A percentile compares a stretch with the other conserved stretches of the same genome.
Evolutionary conservation across 1,140 invertebrate genomes (phyloP).

Genomic region (Leptopilina boulardi): DNA sequence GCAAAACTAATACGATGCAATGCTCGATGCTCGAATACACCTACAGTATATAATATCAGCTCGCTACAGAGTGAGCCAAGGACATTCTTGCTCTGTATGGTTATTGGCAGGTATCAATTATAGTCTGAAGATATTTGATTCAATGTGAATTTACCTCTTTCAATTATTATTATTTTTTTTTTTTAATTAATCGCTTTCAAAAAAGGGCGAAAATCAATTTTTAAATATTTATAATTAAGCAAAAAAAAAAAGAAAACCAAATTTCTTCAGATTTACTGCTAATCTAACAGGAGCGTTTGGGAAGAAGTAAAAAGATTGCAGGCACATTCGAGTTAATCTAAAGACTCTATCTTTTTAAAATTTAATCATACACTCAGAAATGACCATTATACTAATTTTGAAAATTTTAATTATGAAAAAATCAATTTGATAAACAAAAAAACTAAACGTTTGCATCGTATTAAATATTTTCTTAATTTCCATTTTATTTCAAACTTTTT

Average conservation of each 20-base stretch:
- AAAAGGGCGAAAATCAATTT: neutral
- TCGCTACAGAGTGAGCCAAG: constrained; percentile 74
- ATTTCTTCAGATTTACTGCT: constrained; percentile 71
- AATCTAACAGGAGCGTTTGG: constrained; percentile 73
- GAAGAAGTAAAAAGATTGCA: constrained; percentile 74
- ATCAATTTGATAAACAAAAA: neutral
- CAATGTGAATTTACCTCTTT: too few species aligned
- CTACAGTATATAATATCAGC: constrained; percentile 73
- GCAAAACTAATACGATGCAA: constrained; percentile 77
- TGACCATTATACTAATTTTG: constrained; percentile 63
- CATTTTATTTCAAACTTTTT: neutral
- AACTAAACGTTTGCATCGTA: constrained; percentile 37
- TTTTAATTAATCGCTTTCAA: neutral
- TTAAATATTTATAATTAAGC: neutral
- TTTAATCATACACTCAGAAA: constrained; percentile 58
- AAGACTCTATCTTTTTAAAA: constrained; percentile 62
- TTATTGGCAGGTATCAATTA: constrained; percentile 70
- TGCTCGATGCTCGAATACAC: constrained; percentile 76
- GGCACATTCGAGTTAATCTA: constrained; percentile 76
- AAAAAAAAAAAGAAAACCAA: too few species aligned
- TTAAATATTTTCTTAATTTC: constrained; percentile 31
- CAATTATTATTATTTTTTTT: constrained; percentile 36
- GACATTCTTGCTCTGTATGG: constrained; percentile 71
- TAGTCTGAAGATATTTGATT: constrained; percentile 70
- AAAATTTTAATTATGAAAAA: constrained; percentile 36